phyloP scores from a whole-genome alignment of 2,888 invertebrate genomes.

The Epirrhoe tristata region DNA sequence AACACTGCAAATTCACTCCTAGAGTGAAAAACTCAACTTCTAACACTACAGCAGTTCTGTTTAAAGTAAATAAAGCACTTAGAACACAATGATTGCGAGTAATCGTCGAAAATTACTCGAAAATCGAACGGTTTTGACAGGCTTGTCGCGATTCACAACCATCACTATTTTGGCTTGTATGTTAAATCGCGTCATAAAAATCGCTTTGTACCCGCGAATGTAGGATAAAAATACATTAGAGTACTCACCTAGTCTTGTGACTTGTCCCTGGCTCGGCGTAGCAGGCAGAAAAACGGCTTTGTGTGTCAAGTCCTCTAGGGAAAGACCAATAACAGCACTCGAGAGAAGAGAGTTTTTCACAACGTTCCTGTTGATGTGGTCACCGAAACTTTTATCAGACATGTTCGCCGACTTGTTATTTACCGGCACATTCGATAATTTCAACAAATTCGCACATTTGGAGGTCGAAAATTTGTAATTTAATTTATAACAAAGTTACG shows the following conservation, averaged over 20 bases:
- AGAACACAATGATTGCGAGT: conserved; percentile 29
- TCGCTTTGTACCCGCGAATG: conserved; percentile 52
- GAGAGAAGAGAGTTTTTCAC: conserved; percentile 89
- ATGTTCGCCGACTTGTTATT: conserved; percentile 61
- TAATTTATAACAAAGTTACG: conserved; percentile 81
- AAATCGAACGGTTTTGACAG: conserved; percentile 55
- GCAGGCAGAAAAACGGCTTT: conserved; percentile 90
- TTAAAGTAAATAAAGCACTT: conserved; percentile 30
- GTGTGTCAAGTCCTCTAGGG: conserved; percentile 90
- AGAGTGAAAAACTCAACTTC: conserved; percentile 7
- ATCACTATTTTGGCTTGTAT: conserved; percentile 54
- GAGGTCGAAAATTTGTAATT: conserved; percentile 81
- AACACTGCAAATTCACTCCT: conserved; percentile 25
- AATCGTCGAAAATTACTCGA: conserved; percentile 39
- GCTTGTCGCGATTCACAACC: conserved; percentile 47
- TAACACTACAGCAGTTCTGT: conserved; percentile 13
- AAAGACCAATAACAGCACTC: conserved; percentile 89
- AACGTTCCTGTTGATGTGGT: conserved; percentile 71
- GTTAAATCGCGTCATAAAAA: conserved; percentile 58
- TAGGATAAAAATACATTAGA: conserved; percentile 69
- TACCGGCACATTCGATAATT: conserved; percentile 68
- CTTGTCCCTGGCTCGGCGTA: conserved; percentile 69
- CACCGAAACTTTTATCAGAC: conserved; percentile 82
- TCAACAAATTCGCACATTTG: conserved; percentile 80
- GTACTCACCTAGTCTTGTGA: conserved; percentile 75